phyloP scores from a whole-genome alignment of 2,797 vertebrate species.

The Sebastes oblongus region DNA sequence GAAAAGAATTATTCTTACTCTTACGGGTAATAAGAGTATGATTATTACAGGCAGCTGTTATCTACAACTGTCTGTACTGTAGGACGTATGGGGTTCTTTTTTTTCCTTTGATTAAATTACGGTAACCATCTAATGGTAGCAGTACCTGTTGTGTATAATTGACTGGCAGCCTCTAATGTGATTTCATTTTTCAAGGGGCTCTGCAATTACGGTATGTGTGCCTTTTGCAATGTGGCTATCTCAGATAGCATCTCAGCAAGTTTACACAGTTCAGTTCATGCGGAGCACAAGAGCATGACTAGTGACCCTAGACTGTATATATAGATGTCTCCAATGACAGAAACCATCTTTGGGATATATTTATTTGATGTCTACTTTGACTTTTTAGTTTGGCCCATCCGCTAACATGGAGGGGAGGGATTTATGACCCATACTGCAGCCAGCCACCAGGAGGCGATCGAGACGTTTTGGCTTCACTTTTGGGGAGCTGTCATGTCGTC shows the following conservation, averaged over 20 bases:
- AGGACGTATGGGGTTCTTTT: slow-evolving; percentile 37
- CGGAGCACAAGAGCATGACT: background rate
- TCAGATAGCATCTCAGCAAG: slow-evolving; percentile 34
- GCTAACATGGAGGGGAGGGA: too few relatives aligned
- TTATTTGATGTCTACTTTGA: too few relatives aligned
- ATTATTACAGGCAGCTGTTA: slow-evolving; percentile 39
- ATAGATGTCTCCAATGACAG: too few relatives aligned
- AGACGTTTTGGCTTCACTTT: too few relatives aligned
- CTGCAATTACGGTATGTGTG: slow-evolving; percentile 43
- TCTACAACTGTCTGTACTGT: slow-evolving; percentile 36
- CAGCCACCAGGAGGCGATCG: too few relatives aligned
- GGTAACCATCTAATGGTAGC: slow-evolving; percentile 36
- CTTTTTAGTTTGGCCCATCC: too few relatives aligned
- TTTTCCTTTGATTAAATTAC: slow-evolving; percentile 48
- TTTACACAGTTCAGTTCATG: slow-evolving; percentile 24
- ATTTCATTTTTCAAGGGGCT: slow-evolving; percentile 56
- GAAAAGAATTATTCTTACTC: background rate
- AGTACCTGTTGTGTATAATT: slow-evolving; percentile 55
- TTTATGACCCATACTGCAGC: too few relatives aligned
- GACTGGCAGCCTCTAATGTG: slow-evolving; percentile 56
- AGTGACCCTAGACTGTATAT: background rate
- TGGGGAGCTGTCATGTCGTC: too few relatives aligned
- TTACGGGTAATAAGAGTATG: background rate
- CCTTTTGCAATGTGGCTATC: slow-evolving; percentile 36
- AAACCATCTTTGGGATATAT: too few relatives aligned